These are phyloP conservation scores for Aphidius gifuensis DNA, from an alignment of 1,140 invertebrate species.

Conservation along the genomic window DNA sequence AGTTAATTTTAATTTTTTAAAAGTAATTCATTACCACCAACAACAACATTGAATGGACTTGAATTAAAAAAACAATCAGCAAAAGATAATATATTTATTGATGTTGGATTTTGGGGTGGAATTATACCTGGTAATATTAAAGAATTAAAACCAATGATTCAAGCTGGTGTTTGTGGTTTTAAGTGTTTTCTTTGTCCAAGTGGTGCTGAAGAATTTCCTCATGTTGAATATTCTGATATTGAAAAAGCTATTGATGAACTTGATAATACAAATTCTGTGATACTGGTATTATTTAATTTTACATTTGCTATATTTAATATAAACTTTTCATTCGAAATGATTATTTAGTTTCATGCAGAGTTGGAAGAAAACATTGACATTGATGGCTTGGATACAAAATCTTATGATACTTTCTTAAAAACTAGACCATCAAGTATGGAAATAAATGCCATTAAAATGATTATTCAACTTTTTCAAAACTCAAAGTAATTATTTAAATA, in stretches of 20 bases:
- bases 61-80: conserved; percentile 61
- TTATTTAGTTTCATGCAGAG: conserved; percentile 64
- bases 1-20: conserved; percentile 1
- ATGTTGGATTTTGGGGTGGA: conserved; percentile 76
- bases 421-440: conserved; percentile 68
- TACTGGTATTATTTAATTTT: conserved; percentile 54
- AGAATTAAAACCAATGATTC: conserved; percentile 60
- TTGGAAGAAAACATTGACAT: conserved; percentile 41
- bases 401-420: conserved; percentile 64
- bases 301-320: not conserved
- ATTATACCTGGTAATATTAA: conserved; percentile 64
- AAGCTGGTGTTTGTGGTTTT: conserved; percentile 68
- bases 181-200: conserved; percentile 71
- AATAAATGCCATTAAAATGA: conserved; percentile 61
- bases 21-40: conserved; percentile 71
- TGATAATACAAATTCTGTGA: conserved; percentile 56
- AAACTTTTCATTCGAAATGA: too few species aligned
- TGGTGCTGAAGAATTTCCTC: conserved; percentile 65
- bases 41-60: conserved; percentile 62
- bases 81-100: conserved; percentile 62
- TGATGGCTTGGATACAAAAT: conserved; percentile 49
- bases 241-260: conserved; percentile 57
- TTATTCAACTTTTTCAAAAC: conserved; percentile 58
- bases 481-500: conserved; percentile 54
- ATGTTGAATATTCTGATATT: conserved; percentile 59